phyloP scores from a whole-genome alignment of 2,888 invertebrate genomes.

The Xestia rhomboidea region DNA sequence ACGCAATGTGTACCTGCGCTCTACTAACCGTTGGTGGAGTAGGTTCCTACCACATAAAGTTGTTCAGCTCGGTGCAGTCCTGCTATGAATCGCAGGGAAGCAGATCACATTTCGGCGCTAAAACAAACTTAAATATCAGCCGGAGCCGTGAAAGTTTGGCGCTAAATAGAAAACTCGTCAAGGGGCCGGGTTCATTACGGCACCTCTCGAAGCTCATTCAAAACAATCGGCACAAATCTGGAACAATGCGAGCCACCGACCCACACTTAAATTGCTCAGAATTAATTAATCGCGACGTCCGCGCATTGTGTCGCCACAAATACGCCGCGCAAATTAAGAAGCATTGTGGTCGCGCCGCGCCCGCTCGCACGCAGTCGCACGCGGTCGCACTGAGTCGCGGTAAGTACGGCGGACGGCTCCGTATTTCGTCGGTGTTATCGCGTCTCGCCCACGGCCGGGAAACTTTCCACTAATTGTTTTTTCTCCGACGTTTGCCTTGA shows the following conservation, averaged over 20 bases:
- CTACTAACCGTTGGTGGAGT: background rate
- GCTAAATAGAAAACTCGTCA: slow-evolving; percentile 66
- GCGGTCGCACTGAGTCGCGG: slow-evolving; percentile 19
- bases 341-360: slow-evolving; percentile 37
- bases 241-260: slow-evolving; percentile 67
- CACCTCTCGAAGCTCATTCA: slow-evolving; percentile 64
- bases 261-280: slow-evolving; percentile 67
- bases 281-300: slow-evolving; percentile 74
- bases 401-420: slow-evolving; percentile 42
- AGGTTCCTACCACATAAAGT: slow-evolving; percentile 7
- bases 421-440: slow-evolving; percentile 27
- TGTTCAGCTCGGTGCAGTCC: slow-evolving; percentile 2
- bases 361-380: slow-evolving; percentile 40
- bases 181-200: slow-evolving; percentile 64
- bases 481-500: slow-evolving; percentile 72
- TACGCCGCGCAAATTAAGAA: slow-evolving; percentile 67
- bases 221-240: slow-evolving; percentile 71
- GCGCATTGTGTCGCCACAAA: slow-evolving; percentile 66
- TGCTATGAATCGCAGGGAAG: background rate
- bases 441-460: slow-evolving; percentile 38
- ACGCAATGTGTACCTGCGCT: background rate
- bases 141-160: slow-evolving; percentile 47
- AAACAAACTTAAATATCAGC: slow-evolving; percentile 53
- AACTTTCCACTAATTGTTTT: slow-evolving; percentile 78
- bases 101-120: slow-evolving; percentile 34